These are phyloP conservation scores for Ptyas mucosa DNA, from an alignment of 2,113 vertebrate genomes.

Conservation along the genomic window DNA sequence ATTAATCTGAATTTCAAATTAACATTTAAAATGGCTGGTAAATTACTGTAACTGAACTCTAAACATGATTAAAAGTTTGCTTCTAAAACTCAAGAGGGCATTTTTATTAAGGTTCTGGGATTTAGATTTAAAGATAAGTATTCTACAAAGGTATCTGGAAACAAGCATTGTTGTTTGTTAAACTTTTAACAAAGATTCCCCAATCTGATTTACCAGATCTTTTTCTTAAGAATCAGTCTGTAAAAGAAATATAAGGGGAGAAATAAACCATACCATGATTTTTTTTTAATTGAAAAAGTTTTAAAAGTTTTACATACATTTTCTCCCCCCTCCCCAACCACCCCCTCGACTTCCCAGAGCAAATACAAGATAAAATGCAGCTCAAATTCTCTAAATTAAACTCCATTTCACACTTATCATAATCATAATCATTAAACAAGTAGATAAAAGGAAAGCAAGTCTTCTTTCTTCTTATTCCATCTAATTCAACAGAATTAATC, in stretches of 20 bases:
- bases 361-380: too few relatives aligned
- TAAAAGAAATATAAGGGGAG: neutral
- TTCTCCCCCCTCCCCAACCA: too few relatives aligned
- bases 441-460: too few relatives aligned
- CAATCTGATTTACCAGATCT: neutral
- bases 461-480: too few relatives aligned
- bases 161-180: neutral
- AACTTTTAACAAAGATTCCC: neutral
- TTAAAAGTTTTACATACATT: too few relatives aligned
- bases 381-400: too few relatives aligned
- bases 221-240: neutral
- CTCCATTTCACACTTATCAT: too few relatives aligned
- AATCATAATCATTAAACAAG: too few relatives aligned
- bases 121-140: neutral
- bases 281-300: too few relatives aligned
- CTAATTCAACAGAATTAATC: too few relatives aligned
- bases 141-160: neutral
- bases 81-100: neutral
- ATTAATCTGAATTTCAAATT: slow-evolving; percentile 5
- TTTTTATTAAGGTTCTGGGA: neutral
- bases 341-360: too few relatives aligned
- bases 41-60: neutral
- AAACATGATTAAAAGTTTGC: slow-evolving; percentile 13
- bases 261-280: neutral
- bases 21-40: slow-evolving; percentile 12